Percentiles rank a stretch among this genome's conserved stretches.
Evolutionary conservation across 1,140 invertebrate genomes (phyloP).

Genomic region (Rhopalosiphum maidis): DNA sequence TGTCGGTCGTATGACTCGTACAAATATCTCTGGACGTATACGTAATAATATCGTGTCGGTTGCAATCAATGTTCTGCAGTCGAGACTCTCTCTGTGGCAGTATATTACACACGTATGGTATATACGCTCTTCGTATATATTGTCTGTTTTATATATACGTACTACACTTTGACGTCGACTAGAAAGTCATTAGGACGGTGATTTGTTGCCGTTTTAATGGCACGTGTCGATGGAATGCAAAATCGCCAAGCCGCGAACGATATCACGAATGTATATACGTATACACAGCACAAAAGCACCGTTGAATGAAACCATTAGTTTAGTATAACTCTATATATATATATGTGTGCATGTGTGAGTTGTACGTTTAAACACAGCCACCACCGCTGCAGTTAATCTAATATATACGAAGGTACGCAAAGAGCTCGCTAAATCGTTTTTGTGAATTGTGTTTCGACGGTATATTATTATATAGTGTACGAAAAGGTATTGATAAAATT

Average conservation of each 20-base stretch:
- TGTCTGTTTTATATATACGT: neutral
- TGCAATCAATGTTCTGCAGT: constrained; percentile 6
- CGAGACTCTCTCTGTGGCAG: neutral
- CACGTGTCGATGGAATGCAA: constrained; percentile 55
- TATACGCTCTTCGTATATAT: neutral
- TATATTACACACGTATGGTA: neutral
- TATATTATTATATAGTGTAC: neutral
- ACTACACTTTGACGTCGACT: constrained; percentile 25
- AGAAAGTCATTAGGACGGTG: constrained; percentile 48
- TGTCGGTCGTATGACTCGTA: neutral
- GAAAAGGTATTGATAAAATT: neutral
- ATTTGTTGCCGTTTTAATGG: constrained; percentile 51
- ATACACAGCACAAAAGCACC: constrained; percentile 10
- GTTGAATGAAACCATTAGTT: constrained; percentile 24
- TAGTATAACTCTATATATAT: neutral
- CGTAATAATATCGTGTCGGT: constrained; percentile 20
- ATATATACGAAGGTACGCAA: neutral
- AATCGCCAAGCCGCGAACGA: constrained; percentile 31
- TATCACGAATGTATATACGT: neutral
- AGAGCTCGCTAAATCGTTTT: neutral
- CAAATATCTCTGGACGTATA: neutral
- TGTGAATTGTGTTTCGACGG: neutral
- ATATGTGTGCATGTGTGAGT: neutral
- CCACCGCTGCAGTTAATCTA: neutral
- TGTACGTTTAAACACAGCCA: neutral